A percentile compares a stretch with the other conserved stretches of the same genome.
Evolutionary conservation across 2,888 invertebrate genomes (phyloP).

Genomic region (Pelosia muscerda): DNA sequence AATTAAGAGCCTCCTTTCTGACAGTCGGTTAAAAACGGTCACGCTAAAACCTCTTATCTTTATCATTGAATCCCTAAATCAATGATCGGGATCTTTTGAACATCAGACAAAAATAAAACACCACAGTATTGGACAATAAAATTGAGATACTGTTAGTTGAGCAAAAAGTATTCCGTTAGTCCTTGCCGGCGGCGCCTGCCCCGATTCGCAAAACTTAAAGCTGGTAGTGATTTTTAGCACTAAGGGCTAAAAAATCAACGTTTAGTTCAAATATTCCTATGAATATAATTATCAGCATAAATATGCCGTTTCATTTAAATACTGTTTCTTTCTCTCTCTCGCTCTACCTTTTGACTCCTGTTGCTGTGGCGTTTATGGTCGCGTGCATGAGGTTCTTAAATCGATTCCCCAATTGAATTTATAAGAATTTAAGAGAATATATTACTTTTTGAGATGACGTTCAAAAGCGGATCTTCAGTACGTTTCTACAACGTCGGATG

Average conservation of each 20-base stretch:
- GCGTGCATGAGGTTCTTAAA: background rate
- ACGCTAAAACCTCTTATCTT: slow-evolving; percentile 46
- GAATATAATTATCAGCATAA: background rate
- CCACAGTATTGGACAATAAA: slow-evolving; percentile 62
- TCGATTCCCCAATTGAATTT: background rate
- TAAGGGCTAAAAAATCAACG: slow-evolving; percentile 21
- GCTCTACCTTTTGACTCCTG: background rate
- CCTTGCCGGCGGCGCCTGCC: slow-evolving; percentile 62
- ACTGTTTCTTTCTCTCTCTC: background rate
- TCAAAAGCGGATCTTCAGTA: background rate
- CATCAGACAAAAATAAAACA: slow-evolving; percentile 69
- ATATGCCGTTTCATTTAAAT: background rate
- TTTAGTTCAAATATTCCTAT: slow-evolving; percentile 5
- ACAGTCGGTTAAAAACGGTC: slow-evolving; percentile 20
- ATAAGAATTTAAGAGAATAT: background rate
- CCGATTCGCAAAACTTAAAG: slow-evolving; percentile 41
- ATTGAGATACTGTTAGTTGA: slow-evolving; percentile 68
- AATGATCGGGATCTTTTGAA: slow-evolving; percentile 66
- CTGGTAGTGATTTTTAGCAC: slow-evolving; percentile 30
- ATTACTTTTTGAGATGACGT: background rate
- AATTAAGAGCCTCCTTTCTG: background rate
- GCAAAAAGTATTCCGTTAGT: slow-evolving; percentile 71
- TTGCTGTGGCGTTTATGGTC: background rate
- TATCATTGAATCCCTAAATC: slow-evolving; percentile 61
- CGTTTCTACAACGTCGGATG: background rate